These are phyloP conservation scores for Crotalus horridus DNA, from an alignment of 2,113 vertebrate genomes.

Conservation along the genomic window DNA sequence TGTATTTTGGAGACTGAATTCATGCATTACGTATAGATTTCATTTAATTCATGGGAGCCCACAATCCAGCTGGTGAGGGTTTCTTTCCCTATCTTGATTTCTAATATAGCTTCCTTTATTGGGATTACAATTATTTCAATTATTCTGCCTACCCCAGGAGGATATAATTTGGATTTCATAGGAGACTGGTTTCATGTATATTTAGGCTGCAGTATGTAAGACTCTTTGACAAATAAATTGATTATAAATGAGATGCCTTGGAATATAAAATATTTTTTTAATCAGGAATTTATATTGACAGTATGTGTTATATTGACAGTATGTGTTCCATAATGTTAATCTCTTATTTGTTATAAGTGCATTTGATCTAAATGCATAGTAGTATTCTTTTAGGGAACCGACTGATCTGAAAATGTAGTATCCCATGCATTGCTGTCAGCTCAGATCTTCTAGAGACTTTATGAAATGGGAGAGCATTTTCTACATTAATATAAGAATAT, in stretches of 20 bases:
- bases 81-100: not conserved
- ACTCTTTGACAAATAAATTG: not conserved
- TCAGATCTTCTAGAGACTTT: not conserved
- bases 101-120: not conserved
- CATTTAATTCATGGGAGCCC: not conserved
- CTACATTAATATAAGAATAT: not conserved
- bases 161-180: not conserved
- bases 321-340: not conserved
- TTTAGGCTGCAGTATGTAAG: not conserved
- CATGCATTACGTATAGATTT: not conserved
- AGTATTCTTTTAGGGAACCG: not conserved
- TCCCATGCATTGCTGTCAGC: not conserved
- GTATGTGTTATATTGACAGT: not conserved
- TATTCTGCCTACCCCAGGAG: not conserved
- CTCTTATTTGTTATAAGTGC: not conserved
- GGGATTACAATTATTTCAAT: not conserved
- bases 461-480: not conserved
- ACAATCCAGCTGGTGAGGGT: not conserved
- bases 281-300: not conserved
- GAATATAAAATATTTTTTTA: not conserved
- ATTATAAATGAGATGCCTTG: not conserved
- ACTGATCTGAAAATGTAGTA: not conserved
- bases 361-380: not conserved
- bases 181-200: not conserved
- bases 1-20: not conserved